These are phyloP conservation scores for Steinernema scapterisci DNA, from an alignment of 2,888 invertebrate genomes.

Conservation along the genomic window DNA sequence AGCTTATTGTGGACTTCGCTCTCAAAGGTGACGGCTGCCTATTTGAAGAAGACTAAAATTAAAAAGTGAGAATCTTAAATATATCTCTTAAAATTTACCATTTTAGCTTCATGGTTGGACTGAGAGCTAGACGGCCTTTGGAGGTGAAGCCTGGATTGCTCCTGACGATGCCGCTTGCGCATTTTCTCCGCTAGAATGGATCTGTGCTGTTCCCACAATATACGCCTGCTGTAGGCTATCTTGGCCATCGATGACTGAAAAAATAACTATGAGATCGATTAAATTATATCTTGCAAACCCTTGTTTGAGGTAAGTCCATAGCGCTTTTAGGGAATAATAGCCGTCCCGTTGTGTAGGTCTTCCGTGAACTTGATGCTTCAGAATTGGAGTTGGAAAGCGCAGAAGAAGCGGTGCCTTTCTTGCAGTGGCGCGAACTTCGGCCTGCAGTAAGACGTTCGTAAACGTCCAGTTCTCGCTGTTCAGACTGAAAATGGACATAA, in stretches of 20 bases:
- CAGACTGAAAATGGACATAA: neutral
- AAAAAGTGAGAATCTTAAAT: too few relatives aligned
- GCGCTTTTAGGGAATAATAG: slow-evolving; percentile 53
- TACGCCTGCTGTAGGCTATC: slow-evolving; percentile 64
- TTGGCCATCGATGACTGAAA: slow-evolving; percentile 64
- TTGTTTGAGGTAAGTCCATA: slow-evolving; percentile 60
- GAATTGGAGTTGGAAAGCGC: slow-evolving; percentile 25
- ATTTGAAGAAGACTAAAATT: neutral
- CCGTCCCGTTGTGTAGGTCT: neutral
- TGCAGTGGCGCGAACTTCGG: neutral
- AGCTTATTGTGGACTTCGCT: slow-evolving; percentile 4
- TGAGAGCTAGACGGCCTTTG: slow-evolving; percentile 4
- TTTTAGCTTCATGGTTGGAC: neutral
- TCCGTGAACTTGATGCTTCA: neutral
- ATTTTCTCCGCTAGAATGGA: slow-evolving; percentile 55
- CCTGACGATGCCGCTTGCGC: slow-evolving; percentile 42
- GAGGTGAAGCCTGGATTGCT: slow-evolving; percentile 21
- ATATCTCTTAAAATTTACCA: neutral
- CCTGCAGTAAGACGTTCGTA: slow-evolving; percentile 38
- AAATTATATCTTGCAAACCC: slow-evolving; percentile 28
- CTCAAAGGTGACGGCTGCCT: neutral
- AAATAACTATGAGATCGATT: neutral
- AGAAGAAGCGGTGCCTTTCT: neutral
- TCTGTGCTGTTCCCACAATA: slow-evolving; percentile 56
- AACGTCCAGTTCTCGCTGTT: slow-evolving; percentile 28